A percentile compares a stretch with the other conserved stretches of the same genome.
These are phyloP conservation scores for Chirona hameri DNA, from an alignment of 2,888 invertebrate species.

Conservation along the genomic window DNA sequence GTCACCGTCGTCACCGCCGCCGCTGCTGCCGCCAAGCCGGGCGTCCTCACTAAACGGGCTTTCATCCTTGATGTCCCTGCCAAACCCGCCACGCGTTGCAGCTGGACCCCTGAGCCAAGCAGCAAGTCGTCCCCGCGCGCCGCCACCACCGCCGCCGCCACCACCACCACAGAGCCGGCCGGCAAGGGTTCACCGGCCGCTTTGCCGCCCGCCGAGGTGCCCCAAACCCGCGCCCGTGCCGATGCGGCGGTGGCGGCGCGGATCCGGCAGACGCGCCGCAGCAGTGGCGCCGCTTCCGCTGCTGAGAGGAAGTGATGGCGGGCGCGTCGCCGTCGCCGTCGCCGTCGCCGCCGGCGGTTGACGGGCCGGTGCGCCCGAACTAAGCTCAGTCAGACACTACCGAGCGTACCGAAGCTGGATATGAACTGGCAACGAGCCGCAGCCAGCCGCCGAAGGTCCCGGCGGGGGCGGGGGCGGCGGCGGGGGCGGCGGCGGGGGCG, in stretches of 20 bases:
- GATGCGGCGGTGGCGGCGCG: slow-evolving; percentile 27
- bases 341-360: too few relatives aligned
- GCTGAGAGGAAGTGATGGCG: background rate
- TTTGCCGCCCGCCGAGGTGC: background rate
- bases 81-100: background rate
- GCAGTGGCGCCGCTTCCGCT: background rate
- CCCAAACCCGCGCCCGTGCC: background rate
- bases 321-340: background rate
- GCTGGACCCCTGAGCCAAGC: background rate
- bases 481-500: too few relatives aligned
- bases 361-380: too few relatives aligned
- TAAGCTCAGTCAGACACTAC: too few relatives aligned
- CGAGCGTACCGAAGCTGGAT: too few relatives aligned
- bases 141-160: background rate
- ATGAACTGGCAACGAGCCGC: too few relatives aligned
- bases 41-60: background rate
- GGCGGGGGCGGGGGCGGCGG: too few relatives aligned
- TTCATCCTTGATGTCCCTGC: background rate
- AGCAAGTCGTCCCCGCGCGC: background rate
- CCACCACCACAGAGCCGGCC: background rate
- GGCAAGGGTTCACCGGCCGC: background rate
- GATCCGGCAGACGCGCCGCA: background rate
- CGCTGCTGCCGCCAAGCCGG: background rate
- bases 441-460: too few relatives aligned
- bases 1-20: background rate